A percentile compares a stretch with the other conserved stretches of the same genome.
phyloP scores from a whole-genome alignment of 2,113 vertebrate species.

The Scomber scombrus region DNA sequence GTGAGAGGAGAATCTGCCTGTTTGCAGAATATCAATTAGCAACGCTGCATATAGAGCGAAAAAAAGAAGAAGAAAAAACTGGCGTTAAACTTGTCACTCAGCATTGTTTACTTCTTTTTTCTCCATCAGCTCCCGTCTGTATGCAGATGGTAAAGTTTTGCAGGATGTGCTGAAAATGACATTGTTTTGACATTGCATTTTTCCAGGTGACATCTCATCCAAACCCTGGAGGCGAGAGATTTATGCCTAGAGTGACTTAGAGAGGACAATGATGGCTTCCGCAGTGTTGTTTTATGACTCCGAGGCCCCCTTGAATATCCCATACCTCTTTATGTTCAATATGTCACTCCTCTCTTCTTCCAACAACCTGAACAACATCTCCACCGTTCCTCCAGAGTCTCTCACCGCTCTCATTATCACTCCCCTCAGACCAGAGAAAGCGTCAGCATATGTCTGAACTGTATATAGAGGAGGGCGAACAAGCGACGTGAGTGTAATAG shows the following conservation, averaged over 20 bases:
- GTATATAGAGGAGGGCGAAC: background rate
- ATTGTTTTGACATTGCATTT: constrained; percentile 75
- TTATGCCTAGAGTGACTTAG: constrained; percentile 57
- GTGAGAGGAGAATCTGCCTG: background rate
- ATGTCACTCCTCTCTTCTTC: constrained; percentile 53
- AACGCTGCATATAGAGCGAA: background rate
- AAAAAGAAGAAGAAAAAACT: background rate
- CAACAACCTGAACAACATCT: constrained; percentile 26
- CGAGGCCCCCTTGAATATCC: constrained; percentile 47
- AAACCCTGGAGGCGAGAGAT: constrained; percentile 66
- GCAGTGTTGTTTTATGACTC: constrained; percentile 60
- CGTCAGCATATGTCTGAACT: constrained; percentile 29
- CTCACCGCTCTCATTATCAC: constrained; percentile 64
- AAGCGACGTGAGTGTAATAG: no score
- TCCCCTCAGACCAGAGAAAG: constrained; percentile 21
- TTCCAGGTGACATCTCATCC: constrained; percentile 70
- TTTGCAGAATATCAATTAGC: constrained; percentile 47
- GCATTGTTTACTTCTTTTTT: constrained; percentile 26
- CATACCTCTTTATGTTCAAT: constrained; percentile 63
- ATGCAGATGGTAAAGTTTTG: constrained; percentile 44
- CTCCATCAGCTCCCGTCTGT: background rate
- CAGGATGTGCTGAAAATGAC: constrained; percentile 49
- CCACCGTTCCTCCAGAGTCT: constrained; percentile 51
- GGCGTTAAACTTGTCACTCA: constrained; percentile 18
- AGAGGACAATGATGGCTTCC: constrained; percentile 60